A percentile compares a stretch with the other conserved stretches of the same genome.
Evolutionary conservation across 2,113 vertebrate genomes (phyloP).

Genomic region (Paramormyrops kingsleyae): DNA sequence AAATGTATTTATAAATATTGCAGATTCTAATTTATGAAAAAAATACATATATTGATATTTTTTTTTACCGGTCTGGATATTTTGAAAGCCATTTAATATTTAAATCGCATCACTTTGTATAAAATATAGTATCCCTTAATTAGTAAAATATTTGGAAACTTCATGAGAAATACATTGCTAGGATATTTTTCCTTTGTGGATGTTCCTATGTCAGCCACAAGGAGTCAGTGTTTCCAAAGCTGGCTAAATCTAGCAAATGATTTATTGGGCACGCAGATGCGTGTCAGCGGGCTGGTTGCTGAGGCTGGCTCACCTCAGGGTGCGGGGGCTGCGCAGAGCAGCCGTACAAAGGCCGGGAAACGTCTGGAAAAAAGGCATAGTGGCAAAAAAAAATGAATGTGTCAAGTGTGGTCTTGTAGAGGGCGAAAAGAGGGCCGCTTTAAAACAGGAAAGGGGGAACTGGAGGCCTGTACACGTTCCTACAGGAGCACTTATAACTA

Average conservation of each 20-base stretch:
- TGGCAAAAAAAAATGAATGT: slow-evolving; percentile 32
- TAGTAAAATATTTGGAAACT: not conserved
- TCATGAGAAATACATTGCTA: not conserved
- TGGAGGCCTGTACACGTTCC: not conserved
- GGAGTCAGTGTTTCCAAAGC: slow-evolving; percentile 44
- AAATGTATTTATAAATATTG: not conserved
- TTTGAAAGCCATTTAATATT: not conserved
- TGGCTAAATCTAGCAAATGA: slow-evolving; percentile 39
- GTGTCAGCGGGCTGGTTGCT: slow-evolving; percentile 43
- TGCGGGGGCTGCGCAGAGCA: slow-evolving; percentile 45
- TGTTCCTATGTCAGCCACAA: slow-evolving; percentile 36
- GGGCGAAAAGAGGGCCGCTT: slow-evolving; percentile 37
- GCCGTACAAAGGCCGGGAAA: slow-evolving; percentile 41
- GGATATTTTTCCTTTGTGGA: not conserved
- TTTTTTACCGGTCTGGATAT: not conserved
- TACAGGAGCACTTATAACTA: not conserved
- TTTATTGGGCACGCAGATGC: slow-evolving; percentile 54
- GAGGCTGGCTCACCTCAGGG: slow-evolving; percentile 51
- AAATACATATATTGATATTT: not conserved
- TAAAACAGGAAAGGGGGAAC: slow-evolving; percentile 20
- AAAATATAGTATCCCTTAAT: not conserved
- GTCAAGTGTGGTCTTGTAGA: slow-evolving; percentile 41
- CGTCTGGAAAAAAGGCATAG: slow-evolving; percentile 39
- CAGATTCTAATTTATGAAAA: not conserved
- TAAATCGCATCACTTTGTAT: not conserved